A percentile compares a stretch with the other conserved stretches of the same genome.
These are phyloP conservation scores for Heteromurus nitidus DNA, from an alignment of 2,888 invertebrate genomes.

Conservation along the genomic window DNA sequence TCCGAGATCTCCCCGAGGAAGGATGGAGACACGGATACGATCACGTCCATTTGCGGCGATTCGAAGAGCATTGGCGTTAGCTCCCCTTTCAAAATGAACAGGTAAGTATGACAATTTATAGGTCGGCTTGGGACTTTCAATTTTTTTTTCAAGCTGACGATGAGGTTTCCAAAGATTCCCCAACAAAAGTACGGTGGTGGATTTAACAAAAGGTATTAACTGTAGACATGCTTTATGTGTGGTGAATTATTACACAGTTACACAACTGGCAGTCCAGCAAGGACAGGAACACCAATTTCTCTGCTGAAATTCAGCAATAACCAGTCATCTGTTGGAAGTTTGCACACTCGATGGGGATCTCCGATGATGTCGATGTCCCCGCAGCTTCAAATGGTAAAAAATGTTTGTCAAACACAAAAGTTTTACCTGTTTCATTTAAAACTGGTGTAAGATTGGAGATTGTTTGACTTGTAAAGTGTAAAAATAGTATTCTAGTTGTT, in stretches of 20 bases:
- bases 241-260: too few relatives aligned
- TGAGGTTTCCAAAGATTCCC: too few relatives aligned
- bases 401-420: slow-evolving; percentile 65
- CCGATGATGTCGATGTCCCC: slow-evolving; percentile 72
- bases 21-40: slow-evolving; percentile 72
- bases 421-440: too few relatives aligned
- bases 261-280: slow-evolving; percentile 72
- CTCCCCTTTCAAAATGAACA: slow-evolving; percentile 72
- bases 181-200: too few relatives aligned
- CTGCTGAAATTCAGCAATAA: slow-evolving; percentile 73
- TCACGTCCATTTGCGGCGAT: slow-evolving; percentile 71
- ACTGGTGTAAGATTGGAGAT: too few relatives aligned
- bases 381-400: slow-evolving; percentile 73
- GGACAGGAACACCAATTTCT: slow-evolving; percentile 73
- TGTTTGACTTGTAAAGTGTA: too few relatives aligned
- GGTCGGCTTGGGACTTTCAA: background rate
- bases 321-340: slow-evolving; percentile 72
- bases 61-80: slow-evolving; percentile 72
- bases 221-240: too few relatives aligned
- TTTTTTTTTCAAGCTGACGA: background rate
- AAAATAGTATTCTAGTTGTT: too few relatives aligned
- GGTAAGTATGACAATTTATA: slow-evolving; percentile 54
- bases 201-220: too few relatives aligned
- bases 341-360: slow-evolving; percentile 72
- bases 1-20: slow-evolving; percentile 59